Base-by-base conservation (phyloP, 2,797 vertebrate genomes). In the Coranthus polyacanthus region DNA sequence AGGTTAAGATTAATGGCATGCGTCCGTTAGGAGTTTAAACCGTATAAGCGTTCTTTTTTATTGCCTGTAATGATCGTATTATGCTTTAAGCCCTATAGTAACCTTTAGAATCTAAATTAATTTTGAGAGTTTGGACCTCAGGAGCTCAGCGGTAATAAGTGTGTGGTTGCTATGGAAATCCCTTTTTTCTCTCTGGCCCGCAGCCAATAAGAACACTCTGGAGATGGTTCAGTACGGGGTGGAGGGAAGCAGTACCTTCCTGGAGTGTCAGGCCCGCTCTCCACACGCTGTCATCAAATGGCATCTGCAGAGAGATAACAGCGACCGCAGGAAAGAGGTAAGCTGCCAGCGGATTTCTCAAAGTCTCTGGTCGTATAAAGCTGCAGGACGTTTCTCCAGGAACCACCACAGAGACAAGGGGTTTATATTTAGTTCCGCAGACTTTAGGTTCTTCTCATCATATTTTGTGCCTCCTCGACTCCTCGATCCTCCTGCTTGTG, bases 191-290 rank as follows among this genome's bases (percentile, higher is more conserved):
- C 61, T 76, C 66, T 79, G 45, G 79, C 63, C 58, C 66, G 13
- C 92, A 98, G 98, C 92, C 56, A 98, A 96, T 93, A 98, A 96
- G 95, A 98, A 97, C 22, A 85, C 93, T 0, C 89, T 97, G 83
- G 96, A 98, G 89, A 95, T 94, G 0, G 95, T 97, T 72, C 97
- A 99, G 91, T 99, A 99, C 0, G 98, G 97, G 0, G 97, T 99
- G 83, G 97, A 97, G 42, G 97, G 98, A 72, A 99, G 97, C 68
- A 96, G 96, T 0, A 96, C 96, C 64, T 99, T 99, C 89, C 93
- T 99, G 43, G 98, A 99, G 85, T 99, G 98, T 88, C 97, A 98
- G 90, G 96, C 97, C 55, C 96, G 95, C 80, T 98, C 98, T 0
- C 98, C 97, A 1, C 97, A 98, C 6, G 97, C 97, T 37, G 82